Percentiles rank a stretch among this genome's conserved stretches.
These are phyloP conservation scores for Oscheius sp. DNA, from an alignment of 2,888 invertebrate genomes.

Conservation along the genomic window DNA sequence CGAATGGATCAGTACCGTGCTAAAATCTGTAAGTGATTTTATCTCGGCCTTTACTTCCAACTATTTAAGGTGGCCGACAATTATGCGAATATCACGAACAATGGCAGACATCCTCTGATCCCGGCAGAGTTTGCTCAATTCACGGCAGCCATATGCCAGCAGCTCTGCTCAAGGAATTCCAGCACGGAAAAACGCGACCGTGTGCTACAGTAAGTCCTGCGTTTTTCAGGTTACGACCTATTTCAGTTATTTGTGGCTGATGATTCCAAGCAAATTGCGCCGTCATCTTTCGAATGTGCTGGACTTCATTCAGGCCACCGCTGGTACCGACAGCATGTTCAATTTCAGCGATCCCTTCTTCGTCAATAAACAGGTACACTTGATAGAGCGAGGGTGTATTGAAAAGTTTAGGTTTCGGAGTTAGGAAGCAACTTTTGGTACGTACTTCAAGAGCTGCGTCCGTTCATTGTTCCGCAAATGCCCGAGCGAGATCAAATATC, in stretches of 20 bases:
- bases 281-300: slow-evolving; percentile 5
- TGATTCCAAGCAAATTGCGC: slow-evolving; percentile 22
- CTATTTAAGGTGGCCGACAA: slow-evolving; percentile 17
- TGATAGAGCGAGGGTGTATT: not conserved
- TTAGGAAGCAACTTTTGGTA: slow-evolving; percentile 16
- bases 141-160: not conserved
- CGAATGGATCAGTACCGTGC: slow-evolving; percentile 5
- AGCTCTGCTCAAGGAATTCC: slow-evolving; percentile 1
- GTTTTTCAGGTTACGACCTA: not conserved
- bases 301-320: slow-evolving; percentile 21
- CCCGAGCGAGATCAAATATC: slow-evolving; percentile 8
- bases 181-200: not conserved
- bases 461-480: slow-evolving; percentile 13
- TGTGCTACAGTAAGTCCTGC: slow-evolving; percentile 5
- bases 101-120: slow-evolving; percentile 14
- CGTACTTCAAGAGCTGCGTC: slow-evolving; percentile 1
- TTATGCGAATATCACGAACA: not conserved
- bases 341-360: slow-evolving; percentile 27
- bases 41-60: not conserved
- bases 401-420: not conserved
- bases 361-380: slow-evolving; percentile 17
- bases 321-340: slow-evolving; percentile 12
- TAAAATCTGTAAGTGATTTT: slow-evolving; percentile 14
- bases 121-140: slow-evolving; percentile 16
- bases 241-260: slow-evolving; percentile 23